Base-by-base conservation (phyloP, 2,797 vertebrate genomes). In the Lindbergichthys nudifrons region DNA sequence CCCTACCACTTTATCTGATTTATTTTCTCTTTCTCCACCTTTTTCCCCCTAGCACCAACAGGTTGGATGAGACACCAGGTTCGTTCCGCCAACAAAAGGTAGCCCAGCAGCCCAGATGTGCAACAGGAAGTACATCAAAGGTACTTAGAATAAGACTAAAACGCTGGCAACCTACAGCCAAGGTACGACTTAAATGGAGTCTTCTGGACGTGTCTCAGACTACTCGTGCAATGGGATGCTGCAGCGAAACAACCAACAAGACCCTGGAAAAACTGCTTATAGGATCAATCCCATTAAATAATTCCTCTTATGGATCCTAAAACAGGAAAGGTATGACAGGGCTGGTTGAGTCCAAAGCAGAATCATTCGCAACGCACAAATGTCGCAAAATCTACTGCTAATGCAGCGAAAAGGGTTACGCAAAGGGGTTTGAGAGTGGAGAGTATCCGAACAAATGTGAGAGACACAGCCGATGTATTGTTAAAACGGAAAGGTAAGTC, bases 1-100 rank as follows among this genome's bases (percentile, higher is more conserved):
- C 8, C 68, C 4, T 46, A 1, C 1, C 11, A 47, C 11, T 56
- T 23, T 30, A 0, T 52, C 48, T 46, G 0, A 26, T 14, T 75
- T 16, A 66, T 36, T 10, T 71, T 52, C 23, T 73, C 13, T 30
- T 12, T 69, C 7, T 30, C 26, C 6, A 1, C 0, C 13, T 80
- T 51, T 39, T 51, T 82, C 82, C 41, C n/a, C 21, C 6, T 56
- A 96, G 95, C 95, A 73, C 91, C 94, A 73, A 95, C 94, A 4
- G 95, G 90, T 52, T 96, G 95, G 94, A 60, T 89, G 70, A 95
- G 95, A 87, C 95, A 95, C 51, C 96, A 96, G 81, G 95, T 95
- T 70, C 83, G 89, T n/a, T 67, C 92, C 21, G 83, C 94, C 57
- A 88, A 87, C 82, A 96, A 96, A 91, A 96, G 95, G 88, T 96